Evolutionary conservation across 2,888 invertebrate species (phyloP).

Genomic region (Sacculina carcini): DNA sequence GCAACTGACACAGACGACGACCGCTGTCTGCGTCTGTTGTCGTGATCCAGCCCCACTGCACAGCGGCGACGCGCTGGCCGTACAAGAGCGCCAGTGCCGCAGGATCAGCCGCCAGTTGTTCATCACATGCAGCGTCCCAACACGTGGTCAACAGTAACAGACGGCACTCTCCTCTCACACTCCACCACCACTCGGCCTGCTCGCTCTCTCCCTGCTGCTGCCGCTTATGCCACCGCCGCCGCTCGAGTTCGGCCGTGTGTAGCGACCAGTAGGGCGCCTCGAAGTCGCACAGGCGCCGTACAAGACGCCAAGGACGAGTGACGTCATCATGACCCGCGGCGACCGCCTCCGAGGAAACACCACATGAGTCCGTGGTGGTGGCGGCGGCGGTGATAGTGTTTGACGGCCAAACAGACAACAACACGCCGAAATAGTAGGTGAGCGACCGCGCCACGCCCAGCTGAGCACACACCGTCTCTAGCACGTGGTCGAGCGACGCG

Average conservation of each 20-base stretch:
- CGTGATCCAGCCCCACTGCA: constrained; percentile 61
- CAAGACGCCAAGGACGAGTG: constrained; percentile 28
- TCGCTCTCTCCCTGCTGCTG: too few species aligned
- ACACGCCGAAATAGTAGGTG: constrained; percentile 67
- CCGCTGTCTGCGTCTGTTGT: constrained; percentile 39
- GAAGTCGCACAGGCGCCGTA: constrained; percentile 78
- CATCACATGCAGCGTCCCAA: constrained; percentile 65
- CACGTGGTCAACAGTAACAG: constrained; percentile 30
- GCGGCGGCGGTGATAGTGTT: too few species aligned
- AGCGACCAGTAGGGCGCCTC: constrained; percentile 88
- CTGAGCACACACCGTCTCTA: constrained; percentile 26
- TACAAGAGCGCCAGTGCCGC: constrained; percentile 63
- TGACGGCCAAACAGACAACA: too few species aligned
- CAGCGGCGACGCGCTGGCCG: constrained; percentile 58
- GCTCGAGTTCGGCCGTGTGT: constrained; percentile 44
- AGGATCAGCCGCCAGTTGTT: constrained; percentile 50
- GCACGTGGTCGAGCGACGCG: constrained; percentile 53
- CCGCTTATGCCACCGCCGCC: too few species aligned
- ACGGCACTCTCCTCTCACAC: constrained; percentile 9
- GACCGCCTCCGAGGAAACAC: too few species aligned
- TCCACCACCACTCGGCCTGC: too few species aligned
- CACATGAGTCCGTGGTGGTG: too few species aligned
- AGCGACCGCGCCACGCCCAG: constrained; percentile 37
- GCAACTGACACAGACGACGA: constrained; percentile 39
- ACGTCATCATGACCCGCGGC: constrained; percentile 19